Conservation (phyloP, 1,140 invertebrate genomes). For the Yoshiicerus persimilis region DNA sequence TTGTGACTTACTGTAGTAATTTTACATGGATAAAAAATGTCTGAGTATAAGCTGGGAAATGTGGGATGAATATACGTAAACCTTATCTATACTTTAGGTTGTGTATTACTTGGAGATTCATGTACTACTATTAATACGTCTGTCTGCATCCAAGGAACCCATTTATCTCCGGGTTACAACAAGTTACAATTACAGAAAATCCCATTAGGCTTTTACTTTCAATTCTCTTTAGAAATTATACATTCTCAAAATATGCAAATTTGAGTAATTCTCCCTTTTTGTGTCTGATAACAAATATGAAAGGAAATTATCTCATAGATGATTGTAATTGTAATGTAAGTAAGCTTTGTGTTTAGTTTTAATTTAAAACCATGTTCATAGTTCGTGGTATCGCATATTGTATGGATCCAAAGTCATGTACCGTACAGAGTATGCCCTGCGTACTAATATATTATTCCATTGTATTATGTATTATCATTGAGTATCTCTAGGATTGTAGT, state of each 20-base stretch:
- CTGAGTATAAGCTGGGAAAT: too few species aligned
- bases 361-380: background rate
- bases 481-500: background rate
- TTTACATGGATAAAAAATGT: too few species aligned
- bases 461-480: background rate
- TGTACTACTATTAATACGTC: background rate
- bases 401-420: too few species aligned
- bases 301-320: background rate
- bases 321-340: background rate
- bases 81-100: background rate
- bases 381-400: background rate
- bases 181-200: constrained; percentile 5
- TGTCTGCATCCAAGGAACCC: background rate
- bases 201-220: background rate
- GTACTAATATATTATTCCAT: background rate
- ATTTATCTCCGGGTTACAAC: background rate
- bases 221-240: background rate
- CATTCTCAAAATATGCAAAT: background rate
- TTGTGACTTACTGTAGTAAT: too few species aligned
- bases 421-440: background rate
- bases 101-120: background rate
- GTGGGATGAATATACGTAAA: too few species aligned
- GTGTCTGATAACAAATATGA: constrained; percentile 4
- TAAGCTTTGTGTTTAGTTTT: background rate
- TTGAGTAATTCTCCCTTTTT: background rate